Conservation (phyloP, 2,797 vertebrate genomes). For the Tinamus major region DNA sequence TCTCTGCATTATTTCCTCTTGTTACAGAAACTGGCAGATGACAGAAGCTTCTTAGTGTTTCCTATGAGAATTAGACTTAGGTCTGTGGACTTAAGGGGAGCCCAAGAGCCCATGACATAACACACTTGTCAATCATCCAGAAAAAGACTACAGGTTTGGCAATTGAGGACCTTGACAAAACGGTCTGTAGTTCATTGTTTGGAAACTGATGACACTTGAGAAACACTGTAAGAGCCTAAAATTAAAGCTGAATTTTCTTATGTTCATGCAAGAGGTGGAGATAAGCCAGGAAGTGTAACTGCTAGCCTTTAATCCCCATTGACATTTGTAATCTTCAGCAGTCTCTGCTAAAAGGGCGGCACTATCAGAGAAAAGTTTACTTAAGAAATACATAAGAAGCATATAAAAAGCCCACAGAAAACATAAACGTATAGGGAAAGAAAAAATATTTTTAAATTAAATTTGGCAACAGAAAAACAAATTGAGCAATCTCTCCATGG, state of each 20-base stretch:
- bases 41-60: background rate
- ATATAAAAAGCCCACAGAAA: accelerated
- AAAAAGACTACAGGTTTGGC: background rate
- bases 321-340: background rate
- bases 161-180: background rate
- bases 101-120: background rate
- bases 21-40: background rate
- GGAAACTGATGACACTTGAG: background rate
- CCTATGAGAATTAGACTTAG: background rate
- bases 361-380: background rate
- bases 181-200: background rate
- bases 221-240: background rate
- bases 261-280: background rate
- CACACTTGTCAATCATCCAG: background rate
- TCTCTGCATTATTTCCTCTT: background rate
- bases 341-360: background rate
- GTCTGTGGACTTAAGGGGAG: background rate
- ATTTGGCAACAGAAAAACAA: background rate
- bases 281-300: background rate
- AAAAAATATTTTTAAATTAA: background rate
- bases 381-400: background rate
- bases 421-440: background rate
- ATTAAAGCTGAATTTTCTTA: background rate
- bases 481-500: background rate
- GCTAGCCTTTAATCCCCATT: background rate